Base-by-base conservation (phyloP, 2,888 invertebrate species). In the Cybosia mesomella region DNA sequence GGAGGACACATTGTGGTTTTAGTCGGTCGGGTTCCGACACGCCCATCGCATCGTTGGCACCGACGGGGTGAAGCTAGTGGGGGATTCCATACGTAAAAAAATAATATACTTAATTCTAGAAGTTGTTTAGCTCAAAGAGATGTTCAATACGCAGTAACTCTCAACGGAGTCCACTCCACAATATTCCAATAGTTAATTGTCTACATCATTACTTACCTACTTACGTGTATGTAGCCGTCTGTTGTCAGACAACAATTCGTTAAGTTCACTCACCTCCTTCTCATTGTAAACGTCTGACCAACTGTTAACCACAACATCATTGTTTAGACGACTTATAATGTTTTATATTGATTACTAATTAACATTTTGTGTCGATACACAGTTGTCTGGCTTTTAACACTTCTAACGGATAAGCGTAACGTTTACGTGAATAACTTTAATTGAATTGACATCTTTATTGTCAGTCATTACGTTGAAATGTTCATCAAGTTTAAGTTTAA, bases 211-310 rank as follows among this genome's bases (percentile, higher is more conserved):
- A 85, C 77, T 77, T 73, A 78, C 78, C 79, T 73, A 81, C 78
- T 81, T 81, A 76, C 76, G 66, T 64, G 74, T 77, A 71, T 74
- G 75, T 79, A 75, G 71, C 72, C 70, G 71, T 66, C 68, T 72
- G 70, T 72, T 73, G 75, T 83, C 77, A 81, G 73, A 85, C 83
- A 82, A 85, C 85, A 84, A 79, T 79, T 78, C 73, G 68, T 77
- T 82, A 72, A 82, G 89, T 84, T 89, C 86, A 83, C 75, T 86
- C 82, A 85, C 87, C 89, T 78, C 73, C 24, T 59, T 57, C 71
- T 78, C 82, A 82, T 83, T 68, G 75, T 76, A 80, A 82, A 80
- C 67, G 73, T 71, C 81, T 78, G 80, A 82, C 60, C 71, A 54
- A 74, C 69, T 80, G 68, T 70, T 78, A 66, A 71, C 71, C 70